Base-by-base conservation (phyloP, 1,140 invertebrate genomes). In the Calycopis cecrops region DNA sequence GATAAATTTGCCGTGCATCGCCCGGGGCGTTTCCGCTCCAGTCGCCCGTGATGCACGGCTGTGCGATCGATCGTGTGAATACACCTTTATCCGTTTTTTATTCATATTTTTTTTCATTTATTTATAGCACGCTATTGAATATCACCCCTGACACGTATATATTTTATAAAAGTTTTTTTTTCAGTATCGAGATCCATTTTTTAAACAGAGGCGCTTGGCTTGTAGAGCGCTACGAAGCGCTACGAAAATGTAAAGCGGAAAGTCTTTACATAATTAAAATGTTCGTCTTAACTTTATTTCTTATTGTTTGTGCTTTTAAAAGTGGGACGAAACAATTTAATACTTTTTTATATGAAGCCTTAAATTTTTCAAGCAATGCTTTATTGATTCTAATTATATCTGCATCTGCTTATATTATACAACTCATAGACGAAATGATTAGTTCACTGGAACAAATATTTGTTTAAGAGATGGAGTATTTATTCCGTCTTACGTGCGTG, bases 1-100 rank as follows among this genome's bases (percentile, higher is more conserved):
- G 79, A 79, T 81, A 79, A 75, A 82, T 79, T 80, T 71, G 65
- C 68, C 65, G 72, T 80, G 71, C 74, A 73, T 52, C 58, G 73
- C 78, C 73, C 74, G 69, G 73, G 67, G 73, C 62, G 64, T 65
- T 82, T 85, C 77, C 79, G 79, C 77, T 79, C 64, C 73, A 71
- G 65, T 82, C 76, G 73, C 63, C 71, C 70, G 71, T 69, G 73
- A 75, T 80, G 79, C 77, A 73, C 60, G 73, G 68, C 62, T 53
- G 65, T 55, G 67, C 73, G 76, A 83, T 85, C 79, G 78, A 83
- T 85, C 71, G 76, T 79, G 71, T 80, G 72, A 69, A 71, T 73
- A 73, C 75, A 83, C 76, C 73, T 81, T 81, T 80, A 78, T 71
- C 55, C 66, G 51, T 66, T 76, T 77, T 75, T 71, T 60, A 63